Conservation (phyloP, 64 coral and sea anemone genomes). For the Exaiptasia diaphana region DNA sequence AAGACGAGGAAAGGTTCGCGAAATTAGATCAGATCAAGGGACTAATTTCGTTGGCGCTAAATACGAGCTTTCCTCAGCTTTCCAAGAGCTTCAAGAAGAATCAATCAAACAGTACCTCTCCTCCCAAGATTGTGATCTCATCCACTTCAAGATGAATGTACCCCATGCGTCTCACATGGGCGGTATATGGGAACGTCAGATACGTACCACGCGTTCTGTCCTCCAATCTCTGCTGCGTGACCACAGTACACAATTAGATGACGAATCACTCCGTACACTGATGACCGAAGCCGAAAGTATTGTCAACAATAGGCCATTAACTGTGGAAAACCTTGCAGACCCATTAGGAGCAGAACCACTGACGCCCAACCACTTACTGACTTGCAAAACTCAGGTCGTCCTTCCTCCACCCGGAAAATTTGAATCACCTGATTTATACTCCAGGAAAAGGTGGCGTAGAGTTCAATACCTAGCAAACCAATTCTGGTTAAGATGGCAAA, state of each 20-base stretch:
- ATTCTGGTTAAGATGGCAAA: slow-evolving; percentile 8
- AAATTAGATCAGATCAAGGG: slow-evolving; percentile 27
- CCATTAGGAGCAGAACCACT: slow-evolving; percentile 11
- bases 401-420: slow-evolving; percentile 29
- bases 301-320: slow-evolving; percentile 36
- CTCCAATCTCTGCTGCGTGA: slow-evolving; percentile 23
- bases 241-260: slow-evolving; percentile 17
- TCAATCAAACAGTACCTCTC: not conserved
- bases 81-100: slow-evolving; percentile 5
- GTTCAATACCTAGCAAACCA: slow-evolving; percentile 37
- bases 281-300: slow-evolving; percentile 38
- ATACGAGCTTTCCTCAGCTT: slow-evolving; percentile 14
- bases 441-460: slow-evolving; percentile 35
- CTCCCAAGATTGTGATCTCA: not conserved
- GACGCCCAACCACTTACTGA: slow-evolving; percentile 36
- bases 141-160: slow-evolving; percentile 40
- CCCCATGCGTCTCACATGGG: slow-evolving; percentile 32
- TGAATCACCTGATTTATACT: slow-evolving; percentile 20
- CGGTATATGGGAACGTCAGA: slow-evolving; percentile 35
- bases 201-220: slow-evolving; percentile 3
- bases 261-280: slow-evolving; percentile 27
- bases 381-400: slow-evolving; percentile 18
- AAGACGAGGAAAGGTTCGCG: slow-evolving; percentile 31
- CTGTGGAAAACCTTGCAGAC: slow-evolving; percentile 9
- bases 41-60: slow-evolving; percentile 37